Base-by-base conservation (phyloP, 2,113 vertebrate species). In the Herpailurus yagouaroundi region DNA sequence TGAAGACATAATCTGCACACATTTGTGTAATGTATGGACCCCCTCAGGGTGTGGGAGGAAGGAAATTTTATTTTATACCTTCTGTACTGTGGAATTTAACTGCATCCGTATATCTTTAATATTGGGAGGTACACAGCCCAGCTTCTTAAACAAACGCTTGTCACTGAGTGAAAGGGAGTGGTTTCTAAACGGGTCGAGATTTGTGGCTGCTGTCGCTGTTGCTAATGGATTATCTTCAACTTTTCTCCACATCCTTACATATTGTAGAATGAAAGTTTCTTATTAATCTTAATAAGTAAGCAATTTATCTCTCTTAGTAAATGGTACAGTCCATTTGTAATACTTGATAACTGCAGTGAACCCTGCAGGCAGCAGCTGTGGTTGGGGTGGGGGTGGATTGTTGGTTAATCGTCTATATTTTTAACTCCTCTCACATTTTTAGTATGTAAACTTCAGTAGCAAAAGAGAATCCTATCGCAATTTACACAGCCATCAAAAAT, bases 291-390 rank as follows among this genome's bases (percentile, higher is more conserved):
- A 66, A 13, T 96, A 95, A 96, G 48, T 68, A 74, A 94, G 45
- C n/a, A 79, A 16, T 92, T 92, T 66, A 38, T 97, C 73, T 93
- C 73, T 83, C 48, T 91, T n/a, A 88, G 4, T 80, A 84, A 91
- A 18, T 36, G 63, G 27, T 84, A 5, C 74, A 84, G 88, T 86
- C 81, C 74, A 91, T 97, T 96, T 94, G 74, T 97, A 92, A 91
- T 94, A 60, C 77, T 97, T 90, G 87, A 7, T 25, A 64, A 57
- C 68, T 68, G 86, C 69, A 66, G 73, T 93, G 90, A 96, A 77
- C 85, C 71, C 86, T 89, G 92, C n/a, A 95, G 94, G 63, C 81
- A 50, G 74, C 96, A 97, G 81, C 84, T 97, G 96, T 89, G 94
- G 38, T 18, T 52, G 57, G 57, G 21, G 13, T 89, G 9, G 84